Percentiles rank a stretch among this genome's conserved stretches.
Evolutionary conservation across 2,113 vertebrate species (phyloP).

Genomic region (Saccopteryx leptura): DNA sequence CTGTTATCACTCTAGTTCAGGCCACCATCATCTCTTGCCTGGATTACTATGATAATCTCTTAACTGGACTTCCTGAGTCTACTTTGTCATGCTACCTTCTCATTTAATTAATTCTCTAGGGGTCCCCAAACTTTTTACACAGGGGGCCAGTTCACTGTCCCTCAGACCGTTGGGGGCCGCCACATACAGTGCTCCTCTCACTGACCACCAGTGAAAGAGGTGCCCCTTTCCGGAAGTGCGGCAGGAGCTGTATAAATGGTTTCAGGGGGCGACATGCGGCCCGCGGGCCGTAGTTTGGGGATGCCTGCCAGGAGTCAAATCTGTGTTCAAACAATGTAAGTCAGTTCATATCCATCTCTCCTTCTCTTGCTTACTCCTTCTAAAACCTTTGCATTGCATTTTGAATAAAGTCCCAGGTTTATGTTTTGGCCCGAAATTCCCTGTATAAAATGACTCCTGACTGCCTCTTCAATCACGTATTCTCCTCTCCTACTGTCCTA

Average conservation of each 20-base stretch:
- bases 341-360: not conserved
- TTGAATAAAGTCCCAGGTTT: not conserved
- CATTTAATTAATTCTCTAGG: slow-evolving; percentile 14
- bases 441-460: not conserved
- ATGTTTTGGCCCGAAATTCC: not conserved
- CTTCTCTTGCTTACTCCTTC: not conserved
- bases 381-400: not conserved
- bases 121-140: too few species aligned
- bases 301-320: not conserved
- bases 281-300: too few species aligned
- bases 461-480: not conserved
- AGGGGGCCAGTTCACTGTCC: too few species aligned
- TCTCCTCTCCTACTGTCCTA: not conserved
- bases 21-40: not conserved
- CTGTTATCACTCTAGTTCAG: not conserved
- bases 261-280: too few species aligned
- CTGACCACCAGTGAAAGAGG: too few species aligned
- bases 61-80: not conserved
- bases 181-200: too few species aligned
- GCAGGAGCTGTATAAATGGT: too few species aligned
- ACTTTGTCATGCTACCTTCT: not conserved
- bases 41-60: not conserved
- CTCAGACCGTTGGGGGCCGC: too few species aligned
- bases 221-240: too few species aligned
- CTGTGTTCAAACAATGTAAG: not conserved